Evolutionary conservation across 2,797 vertebrate species (phyloP).

Genomic region (Ara ararauna): DNA sequence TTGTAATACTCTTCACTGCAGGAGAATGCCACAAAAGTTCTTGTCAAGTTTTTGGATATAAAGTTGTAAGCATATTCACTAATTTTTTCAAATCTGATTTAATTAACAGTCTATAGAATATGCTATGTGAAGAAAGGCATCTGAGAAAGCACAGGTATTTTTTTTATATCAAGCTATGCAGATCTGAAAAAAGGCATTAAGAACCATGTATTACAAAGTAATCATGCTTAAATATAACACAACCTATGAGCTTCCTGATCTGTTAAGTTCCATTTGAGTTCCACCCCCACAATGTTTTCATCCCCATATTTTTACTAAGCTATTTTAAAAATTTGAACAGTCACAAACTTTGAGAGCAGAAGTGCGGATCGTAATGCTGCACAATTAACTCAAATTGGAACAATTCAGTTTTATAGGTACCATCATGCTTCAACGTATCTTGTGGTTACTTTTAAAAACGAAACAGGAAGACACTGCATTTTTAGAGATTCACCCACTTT

Average conservation of each 20-base stretch:
- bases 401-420: not conserved
- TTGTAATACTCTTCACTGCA: not conserved
- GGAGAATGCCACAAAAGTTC: not conserved
- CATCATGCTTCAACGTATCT: not conserved
- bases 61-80: not conserved
- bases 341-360: not conserved
- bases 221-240: not conserved
- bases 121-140: not conserved
- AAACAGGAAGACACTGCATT: not conserved
- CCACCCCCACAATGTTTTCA: not conserved
- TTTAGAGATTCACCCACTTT: not conserved
- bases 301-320: not conserved
- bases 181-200: not conserved
- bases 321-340: not conserved
- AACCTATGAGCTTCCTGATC: not conserved
- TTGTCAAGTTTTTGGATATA: not conserved
- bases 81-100: not conserved
- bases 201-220: fast-evolving
- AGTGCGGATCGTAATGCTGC: not conserved
- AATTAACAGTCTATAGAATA: not conserved
- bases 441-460: not conserved
- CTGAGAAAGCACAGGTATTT: not conserved
- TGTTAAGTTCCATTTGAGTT: not conserved
- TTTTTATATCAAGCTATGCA: not conserved
- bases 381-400: not conserved